Conservation (phyloP, 2,113 vertebrate species). For the Periophthalmus modestus region DNA sequence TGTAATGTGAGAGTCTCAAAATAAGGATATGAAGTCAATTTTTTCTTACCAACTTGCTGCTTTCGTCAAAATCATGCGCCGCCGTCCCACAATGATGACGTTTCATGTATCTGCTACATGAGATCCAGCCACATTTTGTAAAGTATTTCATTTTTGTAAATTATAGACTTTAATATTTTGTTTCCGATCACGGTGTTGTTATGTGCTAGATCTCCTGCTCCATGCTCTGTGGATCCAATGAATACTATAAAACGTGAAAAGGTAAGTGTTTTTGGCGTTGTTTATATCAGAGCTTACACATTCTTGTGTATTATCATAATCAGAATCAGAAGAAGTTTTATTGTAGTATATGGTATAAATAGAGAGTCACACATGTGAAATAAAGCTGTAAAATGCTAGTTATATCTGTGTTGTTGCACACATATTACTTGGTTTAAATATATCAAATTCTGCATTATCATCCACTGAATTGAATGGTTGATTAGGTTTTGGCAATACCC, state of each 20-base stretch:
- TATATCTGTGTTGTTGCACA: not conserved
- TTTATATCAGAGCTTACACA: not conserved
- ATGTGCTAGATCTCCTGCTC: rapidly evolving
- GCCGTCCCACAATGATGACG: conserved; percentile 33
- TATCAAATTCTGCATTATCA: not conserved
- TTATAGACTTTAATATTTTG: not conserved
- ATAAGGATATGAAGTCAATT: not conserved
- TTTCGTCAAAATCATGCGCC: conserved; percentile 23
- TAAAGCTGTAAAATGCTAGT: not conserved
- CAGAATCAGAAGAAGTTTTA: no score
- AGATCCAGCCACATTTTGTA: not conserved
- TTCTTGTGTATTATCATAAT: not conserved
- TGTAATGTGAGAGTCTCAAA: not conserved
- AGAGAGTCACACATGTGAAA: not conserved
- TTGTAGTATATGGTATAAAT: no score
- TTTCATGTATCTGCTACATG: rapidly evolving
- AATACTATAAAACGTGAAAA: not conserved
- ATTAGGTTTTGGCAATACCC: not conserved
- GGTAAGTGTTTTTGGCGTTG: conserved; percentile 27
- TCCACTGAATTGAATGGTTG: not conserved
- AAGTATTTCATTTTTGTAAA: not conserved
- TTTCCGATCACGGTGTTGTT: not conserved
- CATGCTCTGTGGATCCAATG: not conserved
- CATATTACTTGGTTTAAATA: not conserved
- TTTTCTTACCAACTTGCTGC: no score